These are phyloP conservation scores for Ciconia nigra DNA, from an alignment of 2,797 vertebrate genomes.

Conservation along the genomic window DNA sequence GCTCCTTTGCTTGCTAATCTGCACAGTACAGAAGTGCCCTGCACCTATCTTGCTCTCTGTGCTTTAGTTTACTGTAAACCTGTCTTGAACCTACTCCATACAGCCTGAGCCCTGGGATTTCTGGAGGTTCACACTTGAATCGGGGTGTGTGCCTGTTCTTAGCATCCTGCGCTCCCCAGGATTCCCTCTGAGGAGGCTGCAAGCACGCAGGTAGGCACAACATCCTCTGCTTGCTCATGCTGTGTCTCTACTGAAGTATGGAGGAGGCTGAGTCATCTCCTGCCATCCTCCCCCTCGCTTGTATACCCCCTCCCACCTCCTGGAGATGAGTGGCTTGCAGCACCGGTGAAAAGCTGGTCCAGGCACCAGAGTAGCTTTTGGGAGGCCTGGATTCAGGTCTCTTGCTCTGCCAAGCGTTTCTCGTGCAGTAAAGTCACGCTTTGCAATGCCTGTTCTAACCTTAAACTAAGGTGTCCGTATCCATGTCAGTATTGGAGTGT, in stretches of 20 bases:
- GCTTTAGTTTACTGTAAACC: neutral
- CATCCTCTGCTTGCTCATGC: neutral
- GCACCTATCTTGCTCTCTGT: neutral
- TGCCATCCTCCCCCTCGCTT: neutral
- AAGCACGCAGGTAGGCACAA: neutral
- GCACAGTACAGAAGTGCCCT: too few relatives aligned
- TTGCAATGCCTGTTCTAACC: neutral
- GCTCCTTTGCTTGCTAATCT: neutral
- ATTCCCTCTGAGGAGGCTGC: neutral
- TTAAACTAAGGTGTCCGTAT: neutral
- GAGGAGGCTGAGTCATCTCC: slow-evolving; percentile 17
- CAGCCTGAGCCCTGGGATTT: neutral
- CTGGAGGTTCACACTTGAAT: neutral
- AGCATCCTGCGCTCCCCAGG: neutral
- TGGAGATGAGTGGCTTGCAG: neutral
- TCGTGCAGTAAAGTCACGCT: accelerated
- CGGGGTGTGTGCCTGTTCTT: neutral
- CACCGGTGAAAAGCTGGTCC: neutral
- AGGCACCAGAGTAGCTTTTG: neutral
- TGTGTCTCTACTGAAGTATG: neutral
- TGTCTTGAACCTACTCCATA: accelerated
- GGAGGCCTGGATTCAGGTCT: neutral
- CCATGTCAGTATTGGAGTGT: neutral
- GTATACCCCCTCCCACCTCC: neutral
- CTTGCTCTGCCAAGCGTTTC: accelerated